Conservation (phyloP, 2,888 invertebrate species). For the Drosophila maculinotata region DNA sequence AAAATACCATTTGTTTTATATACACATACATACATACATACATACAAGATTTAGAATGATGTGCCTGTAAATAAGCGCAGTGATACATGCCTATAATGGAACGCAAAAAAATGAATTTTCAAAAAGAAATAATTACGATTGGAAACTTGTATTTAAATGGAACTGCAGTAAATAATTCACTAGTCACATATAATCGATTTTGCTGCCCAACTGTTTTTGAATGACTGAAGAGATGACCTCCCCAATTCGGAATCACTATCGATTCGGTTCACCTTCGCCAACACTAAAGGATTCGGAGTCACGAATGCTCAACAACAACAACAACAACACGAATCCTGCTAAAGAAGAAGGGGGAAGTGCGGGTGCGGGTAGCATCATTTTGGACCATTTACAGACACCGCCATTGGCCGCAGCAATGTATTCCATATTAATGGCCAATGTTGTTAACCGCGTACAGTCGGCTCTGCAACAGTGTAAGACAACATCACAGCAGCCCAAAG, state of each 20-base stretch:
- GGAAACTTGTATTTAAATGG: conserved; percentile 45
- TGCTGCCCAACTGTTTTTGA: conserved; percentile 61
- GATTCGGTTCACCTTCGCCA: no score
- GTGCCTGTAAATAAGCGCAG: conserved; percentile 14
- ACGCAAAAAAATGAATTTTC: conserved; percentile 59
- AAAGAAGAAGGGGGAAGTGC: conserved; percentile 19
- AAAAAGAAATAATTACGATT: conserved; percentile 25
- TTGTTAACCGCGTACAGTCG: conserved; percentile 54
- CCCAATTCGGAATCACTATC: conserved; percentile 64
- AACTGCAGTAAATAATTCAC: conserved; percentile 38
- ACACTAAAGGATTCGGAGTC: conserved; percentile 45
- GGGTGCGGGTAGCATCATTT: conserved; percentile 31
- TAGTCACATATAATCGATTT: conserved; percentile 51
- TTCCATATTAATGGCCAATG: conserved; percentile 59
- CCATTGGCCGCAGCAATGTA: conserved; percentile 62
- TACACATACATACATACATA: conserved; percentile 19
- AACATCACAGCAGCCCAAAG: conserved; percentile 49
- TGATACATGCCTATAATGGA: conserved; percentile 36
- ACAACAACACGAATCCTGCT: conserved; percentile 12
- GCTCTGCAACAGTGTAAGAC: conserved; percentile 54
- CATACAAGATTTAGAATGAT: conserved; percentile 56
- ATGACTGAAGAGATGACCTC: conserved; percentile 64
- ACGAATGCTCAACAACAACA: conserved; percentile 27
- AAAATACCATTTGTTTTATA: conserved; percentile 6
- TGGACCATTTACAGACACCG: conserved; percentile 53